Evolutionary conservation across 2,113 vertebrate genomes (phyloP).

Genomic region (Sceloporus tristichus): DNA sequence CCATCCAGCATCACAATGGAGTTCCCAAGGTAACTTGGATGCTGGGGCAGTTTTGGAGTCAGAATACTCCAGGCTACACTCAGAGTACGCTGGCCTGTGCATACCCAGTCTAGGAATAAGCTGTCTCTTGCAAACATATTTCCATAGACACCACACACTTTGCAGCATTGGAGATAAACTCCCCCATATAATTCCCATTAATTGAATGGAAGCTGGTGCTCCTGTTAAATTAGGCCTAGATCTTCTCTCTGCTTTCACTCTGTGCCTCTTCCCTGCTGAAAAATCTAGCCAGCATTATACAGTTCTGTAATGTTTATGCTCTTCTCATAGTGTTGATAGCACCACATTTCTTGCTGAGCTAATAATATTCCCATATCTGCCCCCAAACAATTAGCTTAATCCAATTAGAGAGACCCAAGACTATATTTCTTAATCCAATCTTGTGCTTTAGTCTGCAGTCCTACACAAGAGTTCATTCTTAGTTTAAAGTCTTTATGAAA

Average conservation of each 20-base stretch:
- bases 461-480: constrained; percentile 43
- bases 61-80: too few relatives aligned
- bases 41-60: too few relatives aligned
- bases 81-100: too few relatives aligned
- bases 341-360: constrained; percentile 25
- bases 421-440: constrained; percentile 66
- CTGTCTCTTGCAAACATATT: too few relatives aligned
- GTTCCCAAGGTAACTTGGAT: too few relatives aligned
- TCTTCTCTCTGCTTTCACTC: constrained; percentile 15
- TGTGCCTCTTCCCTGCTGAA: constrained; percentile 21
- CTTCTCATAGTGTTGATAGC: constrained; percentile 45
- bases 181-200: background rate
- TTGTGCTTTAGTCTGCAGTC: constrained; percentile 58
- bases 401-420: constrained; percentile 61
- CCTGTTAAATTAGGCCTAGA: background rate
- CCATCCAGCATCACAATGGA: too few relatives aligned
- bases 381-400: constrained; percentile 69
- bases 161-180: background rate
- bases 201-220: background rate
- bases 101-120: background rate
- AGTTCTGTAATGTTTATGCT: background rate
- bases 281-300: background rate
- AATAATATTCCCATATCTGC: constrained; percentile 51
- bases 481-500: constrained; percentile 51
- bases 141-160: background rate